Evolutionary conservation across 2,797 vertebrate genomes (phyloP).

Genomic region (Danio kyathit): DNA sequence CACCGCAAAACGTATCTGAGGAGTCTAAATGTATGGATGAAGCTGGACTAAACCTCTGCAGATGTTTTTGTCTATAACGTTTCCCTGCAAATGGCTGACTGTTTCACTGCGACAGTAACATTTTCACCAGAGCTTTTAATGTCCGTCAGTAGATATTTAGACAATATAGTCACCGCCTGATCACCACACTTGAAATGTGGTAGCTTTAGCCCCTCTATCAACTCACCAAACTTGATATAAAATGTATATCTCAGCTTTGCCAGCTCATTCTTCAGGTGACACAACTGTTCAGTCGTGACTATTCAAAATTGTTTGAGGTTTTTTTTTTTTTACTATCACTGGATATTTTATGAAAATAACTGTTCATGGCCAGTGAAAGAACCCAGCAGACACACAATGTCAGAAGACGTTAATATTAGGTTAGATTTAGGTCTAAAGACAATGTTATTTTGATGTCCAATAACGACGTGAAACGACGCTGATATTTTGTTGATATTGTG

Average conservation of each 20-base stretch:
- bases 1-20: not conserved
- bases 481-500: too few relatives aligned
- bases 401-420: too few relatives aligned
- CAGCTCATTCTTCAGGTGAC: conserved; percentile 2
- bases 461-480: too few relatives aligned
- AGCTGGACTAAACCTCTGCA: conserved; percentile 3
- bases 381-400: too few relatives aligned
- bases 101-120: conserved; percentile 34
- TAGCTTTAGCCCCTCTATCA: conserved; percentile 7
- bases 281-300: not conserved
- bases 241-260: not conserved
- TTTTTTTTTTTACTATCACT: conserved; percentile 21
- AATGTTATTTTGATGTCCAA: too few relatives aligned
- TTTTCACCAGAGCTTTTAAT: conserved; percentile 41
- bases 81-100: conserved; percentile 27
- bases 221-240: conserved; percentile 16
- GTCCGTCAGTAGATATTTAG: conserved; percentile 40
- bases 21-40: conserved; percentile 1
- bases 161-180: conserved; percentile 49
- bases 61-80: not conserved
- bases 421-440: too few relatives aligned
- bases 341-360: conserved; percentile 33
- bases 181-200: conserved; percentile 33
- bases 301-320: conserved; percentile 1
- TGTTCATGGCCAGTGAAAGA: conserved; percentile 15